Base-by-base conservation (phyloP, 2,113 vertebrate genomes). In the Corythaeola cristata region DNA sequence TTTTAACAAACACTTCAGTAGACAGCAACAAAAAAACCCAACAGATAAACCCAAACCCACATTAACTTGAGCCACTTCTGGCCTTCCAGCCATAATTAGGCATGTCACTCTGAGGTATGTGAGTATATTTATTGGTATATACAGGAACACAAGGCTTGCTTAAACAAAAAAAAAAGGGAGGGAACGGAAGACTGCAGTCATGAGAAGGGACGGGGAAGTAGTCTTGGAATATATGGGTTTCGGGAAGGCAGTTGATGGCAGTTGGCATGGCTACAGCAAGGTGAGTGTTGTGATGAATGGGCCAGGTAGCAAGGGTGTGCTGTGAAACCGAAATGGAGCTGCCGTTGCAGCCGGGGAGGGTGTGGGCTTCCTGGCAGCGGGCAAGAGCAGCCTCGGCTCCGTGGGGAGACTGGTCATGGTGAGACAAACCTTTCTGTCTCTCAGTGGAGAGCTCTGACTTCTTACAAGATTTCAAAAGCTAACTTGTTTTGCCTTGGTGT, bases 371-470 rank as follows among this genome's bases (percentile, higher is more conserved):
- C 49, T 12, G 22, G 39, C 39, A 55, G 39, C 0, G 4, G n/a
- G n/a, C 1, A 2, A n/a, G 47, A 68, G 27, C 2, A 1, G 6
- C 11, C 39, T 27, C 1, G 3, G n/a, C 30, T 69, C 2, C 0
- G 3, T 19, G 12, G 30, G 28, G 30, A 45, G n/a, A 5, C 39
- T 22, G 67, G 10, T 9, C 24, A 5, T 33, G 35, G 28, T 1
- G 21, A n/a, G 59, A 24, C 11, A 27, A 23, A 28, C 30, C 15
- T 28, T n/a, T 9, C 45, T 39, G 17, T 14, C 16, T n/a, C n/a
- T 11, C 47, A 27, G 0, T 20, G 23, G 30, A 50, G 28, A 62
- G 32, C 28, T 67, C 32, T 0, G 0, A 2, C 20, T 45, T 30
- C 39, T 16, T 6, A 7, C 2, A 19, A 32, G 28, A 20, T 24